Percentiles rank a stretch among this genome's conserved stretches.
Evolutionary conservation across 2,888 invertebrate genomes (phyloP).

Genomic region (Orthonychiurus folsomi): DNA sequence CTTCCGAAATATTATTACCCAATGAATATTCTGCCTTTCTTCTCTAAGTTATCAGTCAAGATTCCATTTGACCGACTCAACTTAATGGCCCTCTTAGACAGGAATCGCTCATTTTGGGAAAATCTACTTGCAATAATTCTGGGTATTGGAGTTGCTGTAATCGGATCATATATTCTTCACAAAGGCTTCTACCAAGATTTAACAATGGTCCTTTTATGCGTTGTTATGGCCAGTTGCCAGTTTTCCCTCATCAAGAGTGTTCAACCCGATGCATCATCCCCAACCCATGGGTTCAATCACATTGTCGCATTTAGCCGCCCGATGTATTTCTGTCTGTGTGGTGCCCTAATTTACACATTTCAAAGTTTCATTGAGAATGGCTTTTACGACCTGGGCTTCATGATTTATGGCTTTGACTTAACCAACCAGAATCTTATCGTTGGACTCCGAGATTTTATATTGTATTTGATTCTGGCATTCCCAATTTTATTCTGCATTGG

Average conservation of each 20-base stretch:
- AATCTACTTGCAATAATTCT: constrained; percentile 71
- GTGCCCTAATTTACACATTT: constrained; percentile 47
- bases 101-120: constrained; percentile 75
- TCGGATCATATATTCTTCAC: constrained; percentile 74
- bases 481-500: constrained; percentile 92
- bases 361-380: constrained; percentile 44
- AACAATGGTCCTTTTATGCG: constrained; percentile 87
- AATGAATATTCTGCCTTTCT: constrained; percentile 33
- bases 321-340: constrained; percentile 81
- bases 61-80: constrained; percentile 87
- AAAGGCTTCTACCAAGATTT: constrained; percentile 83
- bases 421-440: constrained; percentile 56
- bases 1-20: constrained; percentile 33
- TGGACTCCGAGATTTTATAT: constrained; percentile 62
- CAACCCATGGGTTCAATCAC: constrained; percentile 94
- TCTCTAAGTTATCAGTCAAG: constrained; percentile 53
- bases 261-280: constrained; percentile 97
- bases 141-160: constrained; percentile 71
- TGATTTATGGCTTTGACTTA: constrained; percentile 47
- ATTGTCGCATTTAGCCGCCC: constrained; percentile 88
- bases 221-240: constrained; percentile 95
- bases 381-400: constrained; percentile 44
- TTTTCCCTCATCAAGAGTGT: constrained; percentile 95
- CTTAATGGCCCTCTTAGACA: constrained; percentile 82
- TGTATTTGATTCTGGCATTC: constrained; percentile 75